Evolutionary conservation across 2,797 vertebrate species (phyloP).

Genomic region (Manis javanica): DNA sequence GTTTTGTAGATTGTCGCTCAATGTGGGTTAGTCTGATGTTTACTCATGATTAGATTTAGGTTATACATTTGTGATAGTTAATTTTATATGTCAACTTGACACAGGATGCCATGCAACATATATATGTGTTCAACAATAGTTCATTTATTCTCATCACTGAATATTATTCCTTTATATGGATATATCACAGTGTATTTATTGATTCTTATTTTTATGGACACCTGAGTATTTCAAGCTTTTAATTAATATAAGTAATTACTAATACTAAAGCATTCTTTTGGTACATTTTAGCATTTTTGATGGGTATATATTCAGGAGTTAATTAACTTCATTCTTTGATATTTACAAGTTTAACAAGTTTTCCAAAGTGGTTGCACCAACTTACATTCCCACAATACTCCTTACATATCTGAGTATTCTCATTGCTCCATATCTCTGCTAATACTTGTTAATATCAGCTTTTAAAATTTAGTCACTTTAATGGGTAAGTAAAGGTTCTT

Average conservation of each 20-base stretch:
- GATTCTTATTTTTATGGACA: background rate
- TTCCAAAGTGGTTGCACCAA: background rate
- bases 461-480: background rate
- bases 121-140: background rate
- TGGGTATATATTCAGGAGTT: background rate
- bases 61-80: background rate
- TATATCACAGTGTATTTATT: background rate
- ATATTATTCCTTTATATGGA: background rate
- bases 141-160: background rate
- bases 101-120: background rate
- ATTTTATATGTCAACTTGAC: background rate
- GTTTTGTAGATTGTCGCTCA: background rate
- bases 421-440: background rate
- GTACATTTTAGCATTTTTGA: background rate
- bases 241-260: background rate
- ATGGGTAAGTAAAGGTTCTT: background rate
- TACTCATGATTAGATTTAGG: background rate
- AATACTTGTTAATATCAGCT: background rate
- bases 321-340: background rate
- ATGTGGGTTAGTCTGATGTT: background rate
- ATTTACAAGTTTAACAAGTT: background rate
- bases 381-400: background rate
- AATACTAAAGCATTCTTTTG: background rate
- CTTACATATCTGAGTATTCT: background rate
- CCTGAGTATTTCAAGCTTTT: background rate